A percentile compares a stretch with the other conserved stretches of the same genome.
These are phyloP conservation scores for Coregonus suidteri DNA, from an alignment of 2,797 vertebrate species.

Conservation along the genomic window DNA sequence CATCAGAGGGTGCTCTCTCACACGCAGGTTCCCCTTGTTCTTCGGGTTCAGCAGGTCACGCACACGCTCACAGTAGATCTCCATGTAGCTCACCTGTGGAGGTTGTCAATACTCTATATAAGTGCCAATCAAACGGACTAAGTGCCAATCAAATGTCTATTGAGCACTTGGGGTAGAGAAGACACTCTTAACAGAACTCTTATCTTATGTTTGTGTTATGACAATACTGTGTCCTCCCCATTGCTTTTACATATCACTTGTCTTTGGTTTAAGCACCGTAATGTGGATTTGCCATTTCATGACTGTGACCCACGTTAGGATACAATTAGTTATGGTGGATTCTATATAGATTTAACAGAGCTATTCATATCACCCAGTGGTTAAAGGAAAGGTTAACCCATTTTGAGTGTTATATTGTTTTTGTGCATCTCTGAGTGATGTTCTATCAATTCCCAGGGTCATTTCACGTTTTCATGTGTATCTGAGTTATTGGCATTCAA, in stretches of 20 bases:
- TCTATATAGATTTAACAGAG: neutral
- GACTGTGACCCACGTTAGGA: neutral
- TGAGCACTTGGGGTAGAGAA: neutral
- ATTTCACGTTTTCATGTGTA: too few species aligned
- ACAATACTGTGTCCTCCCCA: neutral
- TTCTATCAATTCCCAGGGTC: too few species aligned
- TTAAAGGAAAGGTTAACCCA: too few species aligned
- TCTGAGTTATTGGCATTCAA: too few species aligned
- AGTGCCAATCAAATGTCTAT: neutral
- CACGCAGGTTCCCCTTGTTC: slow-evolving; percentile 88
- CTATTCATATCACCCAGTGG: neutral
- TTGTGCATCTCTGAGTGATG: too few species aligned
- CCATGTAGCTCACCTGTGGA: slow-evolving; percentile 89
- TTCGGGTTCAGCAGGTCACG: slow-evolving; percentile 89
- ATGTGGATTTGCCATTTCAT: neutral
- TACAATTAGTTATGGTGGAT: neutral
- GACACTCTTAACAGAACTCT: neutral
- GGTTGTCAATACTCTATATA: neutral
- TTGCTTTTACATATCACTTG: neutral
- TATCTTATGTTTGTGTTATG: neutral
- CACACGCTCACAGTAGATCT: slow-evolving; percentile 89
- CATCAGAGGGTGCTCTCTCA: slow-evolving; percentile 87
- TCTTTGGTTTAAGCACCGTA: neutral
- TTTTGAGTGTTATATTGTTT: too few species aligned
- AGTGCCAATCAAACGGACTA: neutral